Evolutionary conservation across 2,888 invertebrate species (phyloP).

Genomic region (Leptinotarsa juncta): DNA sequence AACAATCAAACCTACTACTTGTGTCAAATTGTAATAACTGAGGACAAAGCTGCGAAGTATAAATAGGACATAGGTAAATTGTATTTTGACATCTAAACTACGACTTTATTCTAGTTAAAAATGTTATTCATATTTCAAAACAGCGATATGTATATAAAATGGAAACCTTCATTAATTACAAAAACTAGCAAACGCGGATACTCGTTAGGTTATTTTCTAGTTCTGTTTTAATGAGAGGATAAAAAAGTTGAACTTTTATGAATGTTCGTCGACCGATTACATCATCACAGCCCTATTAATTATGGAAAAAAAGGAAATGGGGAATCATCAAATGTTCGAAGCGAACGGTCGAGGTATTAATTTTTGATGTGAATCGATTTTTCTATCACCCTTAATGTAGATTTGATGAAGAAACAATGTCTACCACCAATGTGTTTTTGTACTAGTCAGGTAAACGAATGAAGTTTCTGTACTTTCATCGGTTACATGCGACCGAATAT

Average conservation of each 20-base stretch:
- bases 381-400: neutral
- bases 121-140: slow-evolving; percentile 17
- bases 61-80: neutral
- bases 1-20: too few relatives aligned
- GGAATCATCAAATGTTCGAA: neutral
- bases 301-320: neutral
- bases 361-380: neutral
- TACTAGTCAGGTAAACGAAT: too few relatives aligned
- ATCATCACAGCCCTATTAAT: neutral
- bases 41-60: too few relatives aligned
- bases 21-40: too few relatives aligned
- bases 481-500: too few relatives aligned
- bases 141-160: neutral
- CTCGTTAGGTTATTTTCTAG: slow-evolving; percentile 1
- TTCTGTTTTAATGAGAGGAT: slow-evolving; percentile 6
- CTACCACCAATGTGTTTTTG: too few relatives aligned
- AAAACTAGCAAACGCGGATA: neutral
- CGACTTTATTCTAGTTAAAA: neutral
- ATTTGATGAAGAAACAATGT: too few relatives aligned
- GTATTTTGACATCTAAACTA: neutral
- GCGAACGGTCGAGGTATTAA: neutral
- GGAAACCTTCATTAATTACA: neutral
- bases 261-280: neutral
- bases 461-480: too few relatives aligned
- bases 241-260: slow-evolving; percentile 4